Evolutionary conservation across 2,888 invertebrate genomes (phyloP), one percentile per base, ranked within the genome.

Genomic region (Morpho helenor): DNA sequence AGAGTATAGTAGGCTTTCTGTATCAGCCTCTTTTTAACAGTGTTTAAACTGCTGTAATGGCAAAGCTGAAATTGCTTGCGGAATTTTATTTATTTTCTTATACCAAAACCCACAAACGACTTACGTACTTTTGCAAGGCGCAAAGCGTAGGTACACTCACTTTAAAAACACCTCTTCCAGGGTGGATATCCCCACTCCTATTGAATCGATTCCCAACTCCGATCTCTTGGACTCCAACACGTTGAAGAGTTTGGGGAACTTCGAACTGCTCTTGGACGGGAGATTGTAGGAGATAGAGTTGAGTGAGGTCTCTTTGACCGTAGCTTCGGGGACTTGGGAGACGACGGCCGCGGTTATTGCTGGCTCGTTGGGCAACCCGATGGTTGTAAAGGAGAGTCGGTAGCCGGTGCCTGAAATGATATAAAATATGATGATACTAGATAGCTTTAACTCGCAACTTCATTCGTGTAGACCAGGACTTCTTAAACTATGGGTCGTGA

Each of bases 151-250:
- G n/a, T n/a, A n/a, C n/a, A n/a, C 83, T 82, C 75, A 95, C 96
- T 93, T 95, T 52, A 98, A 79, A 79, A 97, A 98, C 2, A 99
- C 98, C 82, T 98, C 98, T 79, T 99, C 98, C 72, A 99, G 91
- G 0, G 98, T 97, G 0, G 98, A 97, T 16, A 96, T 93, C 0
- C 97, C 95, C 0, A 98, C 93, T 0, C 97, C 96, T 59, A 97
- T 95, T 7, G 95, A 94, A 51, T 92, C 91, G 49, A 98, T 94
- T 0, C 94, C 94, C n/a, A 96, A 83, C 5, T 86, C 74, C 0
- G 82, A 75, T 66, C 92, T 92, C 9, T 87, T 77, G 0, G 66
- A 59, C 77, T 97, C 96, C 46, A 98, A 74, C 2, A 82, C 75
- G 3, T 89, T 77, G 72, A 97, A 93, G 60, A 96, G 79, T 16